Evolutionary conservation across 2,113 vertebrate genomes (phyloP).

Genomic region (Indicator indicator): DNA sequence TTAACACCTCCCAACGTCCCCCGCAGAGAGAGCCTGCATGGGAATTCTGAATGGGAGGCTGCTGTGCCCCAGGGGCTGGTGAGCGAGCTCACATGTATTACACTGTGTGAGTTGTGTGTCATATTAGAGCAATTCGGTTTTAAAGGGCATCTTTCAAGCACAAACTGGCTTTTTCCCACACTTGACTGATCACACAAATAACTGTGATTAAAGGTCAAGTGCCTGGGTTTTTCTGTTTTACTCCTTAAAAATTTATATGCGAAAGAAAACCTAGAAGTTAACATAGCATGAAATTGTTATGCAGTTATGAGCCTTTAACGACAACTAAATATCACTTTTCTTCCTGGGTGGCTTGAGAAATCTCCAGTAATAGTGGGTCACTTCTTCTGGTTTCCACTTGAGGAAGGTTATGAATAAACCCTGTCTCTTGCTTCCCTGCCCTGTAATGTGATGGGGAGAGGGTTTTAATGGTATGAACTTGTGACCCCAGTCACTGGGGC

Average conservation of each 20-base stretch:
- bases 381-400: conserved; percentile 3
- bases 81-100: conserved; percentile 12
- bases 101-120: conserved; percentile 26
- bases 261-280: conserved; percentile 52
- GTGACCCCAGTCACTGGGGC: not conserved
- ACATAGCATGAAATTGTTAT: conserved; percentile 68
- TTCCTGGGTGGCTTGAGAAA: conserved; percentile 49
- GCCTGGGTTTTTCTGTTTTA: conserved; percentile 61
- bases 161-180: conserved; percentile 64
- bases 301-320: conserved; percentile 39
- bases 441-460: not conserved
- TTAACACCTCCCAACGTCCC: not conserved
- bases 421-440: not conserved
- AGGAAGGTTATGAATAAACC: conserved; percentile 15
- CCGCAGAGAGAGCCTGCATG: not conserved
- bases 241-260: conserved; percentile 65
- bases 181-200: conserved; percentile 70
- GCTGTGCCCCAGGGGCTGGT: conserved; percentile 1
- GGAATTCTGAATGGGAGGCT: conserved; percentile 25
- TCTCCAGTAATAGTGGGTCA: not conserved
- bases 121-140: conserved; percentile 63
- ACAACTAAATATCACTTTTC: conserved; percentile 49
- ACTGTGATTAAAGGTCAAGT: conserved; percentile 75
- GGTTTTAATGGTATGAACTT: not conserved
- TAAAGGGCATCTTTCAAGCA: conserved; percentile 72